Evolutionary conservation across 2,797 vertebrate genomes (phyloP).

Genomic region (Prionace glauca): DNA sequence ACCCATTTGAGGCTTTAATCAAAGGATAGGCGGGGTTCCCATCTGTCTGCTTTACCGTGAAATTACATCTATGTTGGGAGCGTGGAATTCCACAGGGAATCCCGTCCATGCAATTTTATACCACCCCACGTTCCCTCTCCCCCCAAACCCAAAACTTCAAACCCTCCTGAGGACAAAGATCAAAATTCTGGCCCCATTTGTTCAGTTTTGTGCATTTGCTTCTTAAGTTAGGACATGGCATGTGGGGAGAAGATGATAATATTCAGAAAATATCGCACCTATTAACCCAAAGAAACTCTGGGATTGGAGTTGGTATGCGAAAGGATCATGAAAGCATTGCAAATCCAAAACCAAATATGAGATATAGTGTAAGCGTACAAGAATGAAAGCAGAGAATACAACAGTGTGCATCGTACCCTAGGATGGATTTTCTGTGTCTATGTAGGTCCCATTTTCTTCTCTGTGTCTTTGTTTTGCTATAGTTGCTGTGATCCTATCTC

Average conservation of each 20-base stretch:
- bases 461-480: neutral
- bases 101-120: too few species aligned
- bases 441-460: neutral
- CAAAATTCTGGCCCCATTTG: neutral
- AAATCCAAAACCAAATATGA: neutral
- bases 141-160: too few species aligned
- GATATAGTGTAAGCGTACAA: neutral
- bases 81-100: too few species aligned
- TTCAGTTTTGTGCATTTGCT: neutral
- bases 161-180: too few species aligned
- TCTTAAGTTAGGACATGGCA: neutral
- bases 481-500: neutral
- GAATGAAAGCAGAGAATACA: neutral
- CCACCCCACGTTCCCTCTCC: too few species aligned
- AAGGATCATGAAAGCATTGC: neutral
- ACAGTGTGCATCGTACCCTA: neutral
- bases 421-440: neutral
- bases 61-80: too few species aligned
- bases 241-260: neutral
- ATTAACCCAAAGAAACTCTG: neutral
- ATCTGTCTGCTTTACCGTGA: too few species aligned
- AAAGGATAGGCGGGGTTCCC: too few species aligned
- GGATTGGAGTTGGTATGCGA: neutral
- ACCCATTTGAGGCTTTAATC: too few species aligned
- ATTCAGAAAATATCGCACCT: neutral